phyloP scores from a whole-genome alignment of 2,113 vertebrate species.

The Alethe castanea region DNA sequence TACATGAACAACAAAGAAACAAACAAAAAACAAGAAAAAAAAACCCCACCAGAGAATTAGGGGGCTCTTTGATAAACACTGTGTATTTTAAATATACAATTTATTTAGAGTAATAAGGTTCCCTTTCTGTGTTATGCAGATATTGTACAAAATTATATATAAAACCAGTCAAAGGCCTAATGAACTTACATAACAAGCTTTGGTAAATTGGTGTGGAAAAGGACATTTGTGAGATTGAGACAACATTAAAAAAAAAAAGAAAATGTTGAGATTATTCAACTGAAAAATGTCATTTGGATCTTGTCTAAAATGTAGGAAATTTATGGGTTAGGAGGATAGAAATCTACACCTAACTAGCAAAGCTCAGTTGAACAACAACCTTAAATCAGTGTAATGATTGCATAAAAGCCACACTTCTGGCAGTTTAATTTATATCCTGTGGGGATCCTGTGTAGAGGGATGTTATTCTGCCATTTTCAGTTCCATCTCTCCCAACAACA shows the following conservation, averaged over 20 bases:
- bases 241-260: neutral
- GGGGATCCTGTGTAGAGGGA: neutral
- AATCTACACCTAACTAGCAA: neutral
- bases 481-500: neutral
- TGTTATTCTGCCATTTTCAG: neutral
- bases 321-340: neutral
- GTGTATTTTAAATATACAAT: neutral
- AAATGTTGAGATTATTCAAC: neutral
- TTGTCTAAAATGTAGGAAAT: neutral
- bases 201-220: neutral
- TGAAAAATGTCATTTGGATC: neutral
- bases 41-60: neutral
- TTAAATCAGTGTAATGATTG: neutral
- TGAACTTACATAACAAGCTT: neutral
- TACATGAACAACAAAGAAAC: neutral
- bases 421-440: neutral
- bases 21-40: neutral
- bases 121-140: neutral
- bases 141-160: neutral
- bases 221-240: neutral
- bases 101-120: neutral
- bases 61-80: rapidly evolving
- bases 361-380: neutral
- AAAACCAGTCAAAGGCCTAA: neutral
- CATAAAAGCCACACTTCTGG: neutral